Conservation (phyloP, 1,140 invertebrate species). For the Saccostrea echinata region DNA sequence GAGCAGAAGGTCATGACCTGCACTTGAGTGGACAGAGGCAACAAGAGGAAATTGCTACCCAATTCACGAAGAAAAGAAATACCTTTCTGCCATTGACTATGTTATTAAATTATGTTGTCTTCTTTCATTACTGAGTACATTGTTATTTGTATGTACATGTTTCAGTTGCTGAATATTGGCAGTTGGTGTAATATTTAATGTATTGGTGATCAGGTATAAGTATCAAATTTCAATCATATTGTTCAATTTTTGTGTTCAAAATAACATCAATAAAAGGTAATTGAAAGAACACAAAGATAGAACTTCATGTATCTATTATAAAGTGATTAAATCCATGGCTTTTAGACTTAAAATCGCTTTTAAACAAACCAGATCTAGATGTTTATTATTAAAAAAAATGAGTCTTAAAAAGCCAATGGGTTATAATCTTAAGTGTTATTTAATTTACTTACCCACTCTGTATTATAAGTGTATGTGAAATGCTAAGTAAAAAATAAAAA, state of each 20-base stretch:
- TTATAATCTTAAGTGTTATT: too few species aligned
- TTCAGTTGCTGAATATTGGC: constrained; percentile 17
- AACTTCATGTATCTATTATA: too few species aligned
- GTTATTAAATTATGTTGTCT: neutral
- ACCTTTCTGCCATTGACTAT: neutral
- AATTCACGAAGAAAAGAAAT: neutral
- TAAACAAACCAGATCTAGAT: too few species aligned
- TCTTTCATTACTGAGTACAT: neutral
- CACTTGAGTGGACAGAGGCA: neutral
- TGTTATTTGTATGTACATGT: constrained; percentile 17
- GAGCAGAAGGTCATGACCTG: constrained; percentile 23
- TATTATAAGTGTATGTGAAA: too few species aligned
- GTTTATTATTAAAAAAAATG: too few species aligned
- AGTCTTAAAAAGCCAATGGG: too few species aligned
- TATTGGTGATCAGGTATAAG: constrained; percentile 28
- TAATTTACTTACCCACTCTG: too few species aligned
- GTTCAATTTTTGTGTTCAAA: constrained; percentile 26
- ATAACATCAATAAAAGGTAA: neutral
- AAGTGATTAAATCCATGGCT: constrained; percentile 14
- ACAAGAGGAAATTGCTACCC: neutral
- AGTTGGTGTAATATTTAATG: constrained; percentile 10
- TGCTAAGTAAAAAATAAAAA: too few species aligned
- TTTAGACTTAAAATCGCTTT: too few species aligned
- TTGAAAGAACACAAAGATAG: constrained; percentile 7
- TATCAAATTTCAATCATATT: constrained; percentile 9